Evolutionary conservation across 2,888 invertebrate species (phyloP).

Genomic region (Drosophila ustulata): DNA sequence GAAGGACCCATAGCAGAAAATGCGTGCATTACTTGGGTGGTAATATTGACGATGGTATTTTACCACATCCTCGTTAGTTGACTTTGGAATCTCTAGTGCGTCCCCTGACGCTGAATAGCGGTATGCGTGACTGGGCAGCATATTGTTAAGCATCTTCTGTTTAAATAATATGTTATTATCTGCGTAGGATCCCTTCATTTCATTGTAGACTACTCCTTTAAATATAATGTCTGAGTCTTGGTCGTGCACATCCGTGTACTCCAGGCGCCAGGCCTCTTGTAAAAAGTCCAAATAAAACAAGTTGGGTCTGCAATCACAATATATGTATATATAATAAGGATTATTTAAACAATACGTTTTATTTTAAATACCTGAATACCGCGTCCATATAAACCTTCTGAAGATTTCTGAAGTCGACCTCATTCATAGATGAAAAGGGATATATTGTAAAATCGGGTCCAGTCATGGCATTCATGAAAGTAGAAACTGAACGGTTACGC

Average conservation of each 20-base stretch:
- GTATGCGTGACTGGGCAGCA: slow-evolving; percentile 95
- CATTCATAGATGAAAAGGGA: slow-evolving; percentile 96
- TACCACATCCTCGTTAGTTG: slow-evolving; percentile 92
- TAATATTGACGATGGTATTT: slow-evolving; percentile 94
- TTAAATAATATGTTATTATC: slow-evolving; percentile 93
- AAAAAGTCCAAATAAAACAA: slow-evolving; percentile 93
- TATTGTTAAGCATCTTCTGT: slow-evolving; percentile 88
- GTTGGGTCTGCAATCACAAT: slow-evolving; percentile 87
- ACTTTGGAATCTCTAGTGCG: slow-evolving; percentile 93
- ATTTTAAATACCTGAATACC: slow-evolving; percentile 88
- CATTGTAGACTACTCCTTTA: slow-evolving; percentile 98
- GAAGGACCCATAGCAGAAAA: slow-evolving; percentile 96
- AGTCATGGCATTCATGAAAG: slow-evolving; percentile 98
- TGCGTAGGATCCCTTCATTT: slow-evolving; percentile 98
- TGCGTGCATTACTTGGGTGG: slow-evolving; percentile 95
- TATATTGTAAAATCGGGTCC: slow-evolving; percentile 96
- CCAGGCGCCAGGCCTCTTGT: slow-evolving; percentile 98
- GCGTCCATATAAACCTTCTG: slow-evolving; percentile 97
- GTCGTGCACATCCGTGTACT: slow-evolving; percentile 91
- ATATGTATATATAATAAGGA: background rate
- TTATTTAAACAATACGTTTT: background rate
- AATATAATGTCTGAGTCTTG: slow-evolving; percentile 90
- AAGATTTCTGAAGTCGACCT: slow-evolving; percentile 93
- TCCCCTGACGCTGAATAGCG: slow-evolving; percentile 95
- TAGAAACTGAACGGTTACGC: slow-evolving; percentile 95